Conservation (phyloP, 2,888 invertebrate genomes). For the Polyommatus iphigenia region DNA sequence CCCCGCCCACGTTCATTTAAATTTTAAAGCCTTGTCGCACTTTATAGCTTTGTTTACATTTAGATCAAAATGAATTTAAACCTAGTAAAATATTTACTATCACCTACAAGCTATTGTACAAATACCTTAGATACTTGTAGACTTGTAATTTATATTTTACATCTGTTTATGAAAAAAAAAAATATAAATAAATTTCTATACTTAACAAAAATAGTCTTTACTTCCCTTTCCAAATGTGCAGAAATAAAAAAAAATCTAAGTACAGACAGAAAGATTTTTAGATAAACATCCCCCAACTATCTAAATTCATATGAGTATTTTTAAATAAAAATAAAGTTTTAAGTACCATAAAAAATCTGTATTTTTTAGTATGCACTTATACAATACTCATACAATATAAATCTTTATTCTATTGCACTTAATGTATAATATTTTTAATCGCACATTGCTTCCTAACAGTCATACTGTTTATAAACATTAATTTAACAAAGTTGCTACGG, state of each 20-base stretch:
- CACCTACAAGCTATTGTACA: background rate
- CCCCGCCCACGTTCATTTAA: no score
- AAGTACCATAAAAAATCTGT: background rate
- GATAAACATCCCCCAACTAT: background rate
- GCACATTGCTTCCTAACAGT: background rate
- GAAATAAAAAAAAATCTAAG: background rate
- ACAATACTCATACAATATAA: background rate
- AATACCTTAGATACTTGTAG: background rate
- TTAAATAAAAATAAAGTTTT: background rate
- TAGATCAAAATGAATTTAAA: background rate
- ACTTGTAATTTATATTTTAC: background rate
- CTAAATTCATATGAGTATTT: background rate
- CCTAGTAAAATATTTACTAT: background rate
- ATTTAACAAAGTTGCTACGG: background rate
- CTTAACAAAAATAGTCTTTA: background rate
- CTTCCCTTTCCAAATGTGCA: background rate
- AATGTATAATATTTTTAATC: background rate
- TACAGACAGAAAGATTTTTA: background rate
- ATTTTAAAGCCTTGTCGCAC: no score
- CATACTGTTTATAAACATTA: background rate
- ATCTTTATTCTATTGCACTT: background rate
- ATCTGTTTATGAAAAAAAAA: background rate
- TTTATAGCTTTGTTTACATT: background rate
- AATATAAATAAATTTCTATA: background rate
- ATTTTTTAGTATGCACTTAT: background rate